phyloP scores from a whole-genome alignment of 2,888 invertebrate species.

The Folsomia candida region DNA sequence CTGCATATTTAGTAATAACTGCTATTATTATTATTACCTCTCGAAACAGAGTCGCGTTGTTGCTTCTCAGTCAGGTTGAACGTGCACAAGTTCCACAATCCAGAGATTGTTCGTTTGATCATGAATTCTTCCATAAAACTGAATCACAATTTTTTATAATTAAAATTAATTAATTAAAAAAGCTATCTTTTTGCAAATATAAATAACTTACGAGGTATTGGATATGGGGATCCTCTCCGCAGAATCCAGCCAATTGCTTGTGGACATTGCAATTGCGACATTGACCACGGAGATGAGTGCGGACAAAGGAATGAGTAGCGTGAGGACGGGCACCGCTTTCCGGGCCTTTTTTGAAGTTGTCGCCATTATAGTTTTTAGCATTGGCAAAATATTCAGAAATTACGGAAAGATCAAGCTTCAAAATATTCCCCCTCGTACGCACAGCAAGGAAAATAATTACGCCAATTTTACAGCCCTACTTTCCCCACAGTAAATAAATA shows the following conservation, averaged over 20 bases:
- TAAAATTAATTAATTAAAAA: too few relatives aligned
- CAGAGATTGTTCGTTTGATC: conserved; percentile 74
- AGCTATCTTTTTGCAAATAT: too few relatives aligned
- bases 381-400: too few relatives aligned
- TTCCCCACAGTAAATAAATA: too few relatives aligned
- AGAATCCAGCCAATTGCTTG: conserved; percentile 82
- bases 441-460: too few relatives aligned
- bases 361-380: too few relatives aligned
- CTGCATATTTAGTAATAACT: background rate
- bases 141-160: too few relatives aligned
- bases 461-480: too few relatives aligned
- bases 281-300: conserved; percentile 64
- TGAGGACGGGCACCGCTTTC: conserved; percentile 42
- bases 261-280: conserved; percentile 70
- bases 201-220: conserved; percentile 78
- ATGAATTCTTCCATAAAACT: conserved; percentile 65
- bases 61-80: conserved; percentile 38
- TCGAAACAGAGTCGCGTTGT: too few relatives aligned
- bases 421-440: too few relatives aligned
- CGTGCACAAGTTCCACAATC: conserved; percentile 73
- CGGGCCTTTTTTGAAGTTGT: conserved; percentile 44
- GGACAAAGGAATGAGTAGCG: conserved; percentile 41
- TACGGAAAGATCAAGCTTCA: too few relatives aligned
- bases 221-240: conserved; percentile 77
- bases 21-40: too few relatives aligned